These are phyloP conservation scores for Bruchidius siliquastri DNA, from an alignment of 2,888 invertebrate genomes.

Conservation along the genomic window DNA sequence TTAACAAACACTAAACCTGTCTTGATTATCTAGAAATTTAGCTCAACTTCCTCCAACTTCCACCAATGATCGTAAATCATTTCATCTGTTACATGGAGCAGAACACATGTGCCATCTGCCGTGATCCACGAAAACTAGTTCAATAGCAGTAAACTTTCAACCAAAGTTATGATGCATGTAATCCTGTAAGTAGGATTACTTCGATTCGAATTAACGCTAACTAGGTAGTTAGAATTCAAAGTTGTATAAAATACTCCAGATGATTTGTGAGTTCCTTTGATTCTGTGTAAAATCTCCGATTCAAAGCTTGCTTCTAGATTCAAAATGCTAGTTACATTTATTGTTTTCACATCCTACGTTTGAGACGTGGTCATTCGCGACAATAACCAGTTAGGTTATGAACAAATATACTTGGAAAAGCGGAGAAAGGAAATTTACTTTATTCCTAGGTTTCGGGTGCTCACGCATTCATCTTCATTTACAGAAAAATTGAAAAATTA, in stretches of 20 bases:
- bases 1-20: background rate
- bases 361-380: too few species aligned
- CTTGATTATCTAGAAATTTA: background rate
- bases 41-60: background rate
- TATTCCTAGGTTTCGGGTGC: too few species aligned
- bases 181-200: background rate
- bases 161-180: background rate
- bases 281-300: too few species aligned
- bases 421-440: too few species aligned
- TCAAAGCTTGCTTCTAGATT: too few species aligned
- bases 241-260: background rate
- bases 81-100: background rate
- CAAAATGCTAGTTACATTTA: too few species aligned
- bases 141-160: background rate
- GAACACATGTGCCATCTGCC: background rate
- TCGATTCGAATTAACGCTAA: background rate
- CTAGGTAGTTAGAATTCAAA: background rate
- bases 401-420: too few species aligned
- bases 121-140: background rate
- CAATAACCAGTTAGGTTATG: too few species aligned
- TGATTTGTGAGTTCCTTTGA: too few species aligned
- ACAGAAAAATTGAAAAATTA: too few species aligned
- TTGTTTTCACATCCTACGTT: too few species aligned
- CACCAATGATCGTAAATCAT: background rate
- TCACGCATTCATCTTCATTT: too few species aligned